Evolutionary conservation across 2,113 vertebrate species (phyloP).

Genomic region (Manacus vitellinus): DNA sequence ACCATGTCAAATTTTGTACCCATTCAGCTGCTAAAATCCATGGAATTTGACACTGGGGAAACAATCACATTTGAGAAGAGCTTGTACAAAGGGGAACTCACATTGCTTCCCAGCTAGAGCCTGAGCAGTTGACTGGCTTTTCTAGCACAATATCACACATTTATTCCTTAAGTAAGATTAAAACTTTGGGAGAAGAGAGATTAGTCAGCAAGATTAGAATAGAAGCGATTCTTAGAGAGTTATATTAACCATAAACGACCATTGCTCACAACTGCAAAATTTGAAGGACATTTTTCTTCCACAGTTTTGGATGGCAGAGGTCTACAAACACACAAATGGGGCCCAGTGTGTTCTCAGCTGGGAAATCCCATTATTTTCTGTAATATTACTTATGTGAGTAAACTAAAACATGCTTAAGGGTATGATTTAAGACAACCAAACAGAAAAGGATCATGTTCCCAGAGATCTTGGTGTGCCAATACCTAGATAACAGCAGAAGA

Average conservation of each 20-base stretch:
- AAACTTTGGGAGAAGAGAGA: constrained; percentile 34
- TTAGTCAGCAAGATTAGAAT: constrained; percentile 40
- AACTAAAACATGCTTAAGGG: not conserved
- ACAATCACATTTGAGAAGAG: not conserved
- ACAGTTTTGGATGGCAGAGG: not conserved
- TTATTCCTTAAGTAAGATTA: constrained; percentile 46
- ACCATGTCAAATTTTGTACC: constrained; percentile 33
- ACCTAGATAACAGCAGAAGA: not conserved
- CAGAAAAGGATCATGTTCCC: not conserved
- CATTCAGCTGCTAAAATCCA: constrained; percentile 46
- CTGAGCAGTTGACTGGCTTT: constrained; percentile 15
- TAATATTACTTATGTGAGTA: not conserved
- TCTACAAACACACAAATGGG: not conserved
- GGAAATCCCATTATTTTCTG: not conserved
- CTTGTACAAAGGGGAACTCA: not conserved
- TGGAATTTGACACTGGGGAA: constrained; percentile 52
- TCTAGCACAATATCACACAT: constrained; percentile 26
- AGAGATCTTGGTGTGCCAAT: not conserved
- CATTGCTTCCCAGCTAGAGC: constrained; percentile 9
- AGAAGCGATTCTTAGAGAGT: constrained; percentile 6
- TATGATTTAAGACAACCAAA: not conserved
- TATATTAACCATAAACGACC: not conserved
- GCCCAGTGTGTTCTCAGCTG: not conserved
- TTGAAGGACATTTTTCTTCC: not conserved
- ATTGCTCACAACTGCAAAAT: not conserved